Evolutionary conservation across 2,113 vertebrate genomes (phyloP).

Genomic region (Eleginops maclovinus): DNA sequence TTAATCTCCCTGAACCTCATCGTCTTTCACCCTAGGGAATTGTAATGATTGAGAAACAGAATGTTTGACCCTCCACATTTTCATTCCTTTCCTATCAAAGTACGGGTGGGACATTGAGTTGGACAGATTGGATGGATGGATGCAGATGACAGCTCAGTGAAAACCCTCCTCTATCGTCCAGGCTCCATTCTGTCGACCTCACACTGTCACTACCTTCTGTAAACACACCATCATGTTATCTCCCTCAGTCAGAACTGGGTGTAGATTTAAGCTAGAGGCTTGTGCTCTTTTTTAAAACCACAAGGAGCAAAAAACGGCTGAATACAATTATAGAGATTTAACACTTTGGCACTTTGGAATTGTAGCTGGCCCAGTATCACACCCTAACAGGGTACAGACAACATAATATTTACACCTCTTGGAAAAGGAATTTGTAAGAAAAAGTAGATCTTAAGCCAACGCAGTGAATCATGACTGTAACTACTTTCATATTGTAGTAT

Average conservation of each 20-base stretch:
- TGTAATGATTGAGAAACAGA: slow-evolving; percentile 1
- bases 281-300: slow-evolving; percentile 2
- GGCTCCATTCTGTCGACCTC: slow-evolving; percentile 20
- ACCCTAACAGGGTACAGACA: background rate
- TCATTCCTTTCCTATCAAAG: slow-evolving; percentile 23
- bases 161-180: slow-evolving; percentile 16
- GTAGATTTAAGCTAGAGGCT: slow-evolving; percentile 2
- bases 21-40: background rate
- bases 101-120: slow-evolving; percentile 5
- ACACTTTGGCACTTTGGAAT: background rate
- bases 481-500: background rate
- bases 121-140: slow-evolving; percentile 41
- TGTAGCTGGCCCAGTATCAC: background rate
- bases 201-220: slow-evolving; percentile 19
- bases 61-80: slow-evolving; percentile 13
- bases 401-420: background rate
- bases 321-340: background rate
- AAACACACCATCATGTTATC: slow-evolving; percentile 22
- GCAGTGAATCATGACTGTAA: background rate
- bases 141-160: slow-evolving; percentile 21
- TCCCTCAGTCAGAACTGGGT: background rate
- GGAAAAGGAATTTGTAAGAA: background rate
- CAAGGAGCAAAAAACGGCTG: background rate
- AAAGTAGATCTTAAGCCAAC: background rate
- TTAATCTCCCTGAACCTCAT: background rate